phyloP scores from a whole-genome alignment of 2,797 vertebrate genomes.

The Danio choprae region DNA sequence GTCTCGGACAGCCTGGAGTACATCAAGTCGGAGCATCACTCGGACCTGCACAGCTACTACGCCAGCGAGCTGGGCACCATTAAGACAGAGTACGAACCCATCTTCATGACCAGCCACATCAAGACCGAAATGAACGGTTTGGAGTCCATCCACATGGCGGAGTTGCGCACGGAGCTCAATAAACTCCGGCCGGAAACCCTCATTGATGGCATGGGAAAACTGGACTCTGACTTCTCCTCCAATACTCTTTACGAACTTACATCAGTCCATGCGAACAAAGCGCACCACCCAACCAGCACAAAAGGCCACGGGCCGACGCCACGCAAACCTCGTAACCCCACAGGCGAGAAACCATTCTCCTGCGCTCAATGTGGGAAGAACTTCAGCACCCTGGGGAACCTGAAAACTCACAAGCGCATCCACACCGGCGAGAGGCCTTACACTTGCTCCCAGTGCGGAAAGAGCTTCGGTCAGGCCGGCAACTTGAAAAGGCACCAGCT shows the following conservation, averaged over 20 bases:
- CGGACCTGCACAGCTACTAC: constrained; percentile 82
- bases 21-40: constrained; percentile 81
- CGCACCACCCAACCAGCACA: constrained; percentile 41
- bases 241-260: constrained; percentile 72
- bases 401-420: constrained; percentile 83
- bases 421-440: constrained; percentile 83
- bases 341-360: constrained; percentile 80
- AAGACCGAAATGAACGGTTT: constrained; percentile 71
- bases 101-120: constrained; percentile 69
- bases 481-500: constrained; percentile 84
- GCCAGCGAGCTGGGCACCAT: constrained; percentile 73
- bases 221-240: constrained; percentile 69
- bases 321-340: constrained; percentile 77
- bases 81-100: constrained; percentile 73
- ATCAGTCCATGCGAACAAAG: constrained; percentile 60
- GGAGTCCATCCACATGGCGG: constrained; percentile 84
- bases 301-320: constrained; percentile 49
- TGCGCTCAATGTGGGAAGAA: constrained; percentile 82
- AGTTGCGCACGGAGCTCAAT: constrained; percentile 80
- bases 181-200: constrained; percentile 79
- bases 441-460: constrained; percentile 82
- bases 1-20: constrained; percentile 81
- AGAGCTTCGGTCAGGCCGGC: constrained; percentile 83
- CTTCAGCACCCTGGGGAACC: constrained; percentile 84
- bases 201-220: constrained; percentile 72